Evolutionary conservation across 2,888 invertebrate species (phyloP).

Genomic region (Syrphus vitripennis): DNA sequence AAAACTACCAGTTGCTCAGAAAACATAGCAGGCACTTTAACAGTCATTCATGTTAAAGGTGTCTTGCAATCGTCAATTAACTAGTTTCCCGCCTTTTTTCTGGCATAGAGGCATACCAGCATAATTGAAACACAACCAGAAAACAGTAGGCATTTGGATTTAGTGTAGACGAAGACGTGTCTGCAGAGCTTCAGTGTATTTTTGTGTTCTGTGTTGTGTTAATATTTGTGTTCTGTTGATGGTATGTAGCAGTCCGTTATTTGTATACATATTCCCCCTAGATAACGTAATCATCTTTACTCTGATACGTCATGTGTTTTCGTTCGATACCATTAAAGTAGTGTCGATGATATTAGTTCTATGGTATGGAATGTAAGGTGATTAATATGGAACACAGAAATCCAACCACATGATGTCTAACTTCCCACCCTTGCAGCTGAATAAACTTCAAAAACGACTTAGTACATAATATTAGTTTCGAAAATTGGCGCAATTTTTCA

Average conservation of each 20-base stretch:
- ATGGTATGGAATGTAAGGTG: neutral
- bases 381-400: neutral
- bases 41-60: neutral
- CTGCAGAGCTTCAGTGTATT: neutral
- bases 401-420: neutral
- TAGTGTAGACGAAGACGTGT: neutral
- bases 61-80: neutral
- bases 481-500: conserved; percentile 31
- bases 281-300: too few relatives aligned
- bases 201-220: neutral
- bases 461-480: neutral
- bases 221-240: neutral
- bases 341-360: neutral
- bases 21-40: neutral
- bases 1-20: conserved; percentile 57
- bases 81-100: neutral
- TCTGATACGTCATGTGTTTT: neutral
- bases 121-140: neutral
- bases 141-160: neutral
- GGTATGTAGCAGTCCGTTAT: neutral
- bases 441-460: neutral
- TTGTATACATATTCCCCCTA: too few relatives aligned
- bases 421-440: neutral
- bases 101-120: neutral
- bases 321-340: neutral